Conservation (phyloP, 1,140 invertebrate species). For the Bicyclus anynana region DNA sequence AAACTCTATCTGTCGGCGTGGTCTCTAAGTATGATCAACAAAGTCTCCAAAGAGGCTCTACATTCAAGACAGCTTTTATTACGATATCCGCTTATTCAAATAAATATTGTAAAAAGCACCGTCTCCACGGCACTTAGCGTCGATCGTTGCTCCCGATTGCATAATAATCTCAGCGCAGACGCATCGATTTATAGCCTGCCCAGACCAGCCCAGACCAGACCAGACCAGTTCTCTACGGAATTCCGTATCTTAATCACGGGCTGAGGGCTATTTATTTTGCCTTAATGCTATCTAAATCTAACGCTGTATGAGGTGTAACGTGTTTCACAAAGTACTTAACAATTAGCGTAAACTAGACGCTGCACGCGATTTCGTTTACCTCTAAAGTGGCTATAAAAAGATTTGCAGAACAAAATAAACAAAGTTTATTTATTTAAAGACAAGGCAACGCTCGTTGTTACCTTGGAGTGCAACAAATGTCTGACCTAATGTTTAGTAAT, state of each 20-base stretch:
- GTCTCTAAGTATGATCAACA: too few relatives aligned
- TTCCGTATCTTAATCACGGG: constrained; percentile 12
- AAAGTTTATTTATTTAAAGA: too few relatives aligned
- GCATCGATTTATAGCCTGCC: constrained; percentile 24
- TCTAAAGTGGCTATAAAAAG: neutral
- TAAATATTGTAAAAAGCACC: neutral
- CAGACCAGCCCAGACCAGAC: constrained; percentile 6
- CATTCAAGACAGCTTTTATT: too few relatives aligned
- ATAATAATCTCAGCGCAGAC: constrained; percentile 20
- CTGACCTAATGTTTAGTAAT: too few relatives aligned
- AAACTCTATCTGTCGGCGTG: too few relatives aligned
- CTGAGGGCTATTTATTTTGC: neutral
- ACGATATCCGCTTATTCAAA: too few relatives aligned
- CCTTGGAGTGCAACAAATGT: too few relatives aligned
- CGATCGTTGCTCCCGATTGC: constrained; percentile 25
- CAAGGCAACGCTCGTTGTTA: too few relatives aligned
- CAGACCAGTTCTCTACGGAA: constrained; percentile 9
- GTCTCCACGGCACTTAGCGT: constrained; percentile 9
- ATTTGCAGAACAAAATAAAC: too few relatives aligned
- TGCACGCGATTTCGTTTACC: neutral
- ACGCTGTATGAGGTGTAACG: neutral
- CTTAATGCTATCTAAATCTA: constrained; percentile 1
- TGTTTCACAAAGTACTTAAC: neutral
- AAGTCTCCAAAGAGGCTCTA: too few relatives aligned
- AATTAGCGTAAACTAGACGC: neutral